phyloP scores from a whole-genome alignment of 2,888 invertebrate species.

The Athalia circularis region DNA sequence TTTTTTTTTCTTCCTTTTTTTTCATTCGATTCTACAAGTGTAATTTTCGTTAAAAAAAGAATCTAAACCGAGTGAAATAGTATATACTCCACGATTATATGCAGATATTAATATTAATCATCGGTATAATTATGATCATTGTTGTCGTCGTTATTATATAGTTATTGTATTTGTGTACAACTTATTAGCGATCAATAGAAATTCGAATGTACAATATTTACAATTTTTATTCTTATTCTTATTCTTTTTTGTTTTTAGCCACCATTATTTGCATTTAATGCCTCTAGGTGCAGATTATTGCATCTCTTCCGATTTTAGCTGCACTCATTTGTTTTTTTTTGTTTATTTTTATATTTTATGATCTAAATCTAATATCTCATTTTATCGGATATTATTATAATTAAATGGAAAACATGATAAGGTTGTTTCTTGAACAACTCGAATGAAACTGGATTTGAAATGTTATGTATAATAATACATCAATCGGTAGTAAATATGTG shows the following conservation, averaged over 20 bases:
- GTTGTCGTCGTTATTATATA: slow-evolving; percentile 6
- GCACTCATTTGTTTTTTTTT: not conserved
- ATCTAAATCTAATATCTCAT: no score
- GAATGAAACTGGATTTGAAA: no score
- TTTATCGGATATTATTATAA: slow-evolving; percentile 15
- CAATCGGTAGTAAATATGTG: no score
- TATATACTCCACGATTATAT: not conserved
- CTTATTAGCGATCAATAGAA: slow-evolving; percentile 27
- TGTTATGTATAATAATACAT: no score
- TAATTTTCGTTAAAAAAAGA: no score
- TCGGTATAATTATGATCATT: not conserved
- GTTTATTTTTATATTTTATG: no score
- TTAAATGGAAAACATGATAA: slow-evolving; percentile 28
- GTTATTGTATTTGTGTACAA: slow-evolving; percentile 28
- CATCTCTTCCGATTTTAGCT: slow-evolving; percentile 56
- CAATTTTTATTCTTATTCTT: slow-evolving; percentile 4
- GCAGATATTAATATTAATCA: not conserved
- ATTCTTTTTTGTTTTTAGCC: slow-evolving; percentile 46
- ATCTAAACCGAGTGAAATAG: not conserved
- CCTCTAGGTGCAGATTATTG: slow-evolving; percentile 63
- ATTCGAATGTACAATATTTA: slow-evolving; percentile 44
- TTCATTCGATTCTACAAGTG: no score
- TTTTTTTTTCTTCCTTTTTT: no score
- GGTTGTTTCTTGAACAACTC: no score
- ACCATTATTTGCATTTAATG: slow-evolving; percentile 56